These are phyloP conservation scores for Ovis canadensis DNA, from an alignment of 2,113 vertebrate species.

Conservation along the genomic window DNA sequence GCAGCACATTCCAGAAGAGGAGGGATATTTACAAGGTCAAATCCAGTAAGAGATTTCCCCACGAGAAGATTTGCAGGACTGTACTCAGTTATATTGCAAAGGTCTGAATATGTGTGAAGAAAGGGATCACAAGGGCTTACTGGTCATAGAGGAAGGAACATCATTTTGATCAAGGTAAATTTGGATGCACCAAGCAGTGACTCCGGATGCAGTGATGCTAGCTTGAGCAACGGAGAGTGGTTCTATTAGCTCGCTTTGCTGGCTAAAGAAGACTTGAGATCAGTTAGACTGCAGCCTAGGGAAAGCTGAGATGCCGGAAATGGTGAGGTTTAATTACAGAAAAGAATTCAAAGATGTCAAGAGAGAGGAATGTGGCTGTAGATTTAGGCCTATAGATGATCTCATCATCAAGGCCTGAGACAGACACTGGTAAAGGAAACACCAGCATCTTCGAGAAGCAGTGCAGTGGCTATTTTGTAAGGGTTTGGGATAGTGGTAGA, in stretches of 20 bases:
- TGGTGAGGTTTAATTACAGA: neutral
- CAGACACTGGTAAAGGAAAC: neutral
- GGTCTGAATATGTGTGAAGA: neutral
- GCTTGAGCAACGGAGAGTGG: neutral
- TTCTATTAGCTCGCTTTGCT: neutral
- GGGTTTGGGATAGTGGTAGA: neutral
- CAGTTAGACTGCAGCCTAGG: neutral
- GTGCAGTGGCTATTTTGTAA: neutral
- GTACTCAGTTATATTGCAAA: neutral
- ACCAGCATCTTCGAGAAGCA: neutral
- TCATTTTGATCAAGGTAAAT: neutral
- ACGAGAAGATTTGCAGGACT: neutral
- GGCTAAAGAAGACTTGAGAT: neutral
- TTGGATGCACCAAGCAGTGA: neutral
- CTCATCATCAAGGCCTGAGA: neutral
- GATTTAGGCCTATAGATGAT: neutral
- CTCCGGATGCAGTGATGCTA: neutral
- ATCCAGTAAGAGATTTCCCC: neutral
- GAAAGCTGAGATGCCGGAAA: neutral
- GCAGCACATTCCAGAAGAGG: neutral
- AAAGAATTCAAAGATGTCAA: neutral
- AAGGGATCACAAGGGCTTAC: neutral
- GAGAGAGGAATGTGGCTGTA: neutral
- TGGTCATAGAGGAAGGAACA: neutral
- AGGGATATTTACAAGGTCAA: neutral